Percentiles rank a stretch among this genome's conserved stretches.
Conservation (phyloP, 2,113 vertebrate genomes). For the Passer domesticus region DNA sequence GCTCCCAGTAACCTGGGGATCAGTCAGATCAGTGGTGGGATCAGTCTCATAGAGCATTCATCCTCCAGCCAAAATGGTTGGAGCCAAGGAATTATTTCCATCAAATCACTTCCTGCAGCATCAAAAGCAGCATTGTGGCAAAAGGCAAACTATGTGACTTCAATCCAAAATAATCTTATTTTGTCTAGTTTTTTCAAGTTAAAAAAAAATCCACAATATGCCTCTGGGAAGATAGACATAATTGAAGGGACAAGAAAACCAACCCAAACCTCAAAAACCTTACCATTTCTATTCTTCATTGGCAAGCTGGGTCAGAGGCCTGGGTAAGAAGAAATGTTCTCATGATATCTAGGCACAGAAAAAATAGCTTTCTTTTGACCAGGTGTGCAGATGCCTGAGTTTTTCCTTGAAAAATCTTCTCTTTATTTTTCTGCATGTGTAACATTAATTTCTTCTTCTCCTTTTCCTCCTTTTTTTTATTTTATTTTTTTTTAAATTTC, state of each 20-base stretch:
- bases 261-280: not conserved
- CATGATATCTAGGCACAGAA: not conserved
- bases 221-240: not conserved
- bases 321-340: not conserved
- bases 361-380: not conserved
- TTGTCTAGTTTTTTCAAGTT: not conserved
- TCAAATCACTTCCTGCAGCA: not conserved
- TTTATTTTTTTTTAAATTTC: slow-evolving; percentile 51
- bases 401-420: slow-evolving; percentile 41
- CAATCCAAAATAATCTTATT: not conserved
- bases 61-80: not conserved
- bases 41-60: not conserved
- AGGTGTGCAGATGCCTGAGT: not conserved
- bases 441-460: slow-evolving; percentile 67
- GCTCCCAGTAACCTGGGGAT: not conserved
- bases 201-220: not conserved
- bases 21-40: not conserved
- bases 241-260: not conserved
- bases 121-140: not conserved
- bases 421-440: slow-evolving; percentile 40
- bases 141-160: not conserved
- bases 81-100: not conserved
- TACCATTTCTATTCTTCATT: not conserved
- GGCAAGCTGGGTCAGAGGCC: not conserved
- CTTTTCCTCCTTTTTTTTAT: slow-evolving; percentile 67